Percentiles rank a stretch among this genome's conserved stretches.
phyloP scores from a whole-genome alignment of 2,888 invertebrate genomes.

The Melanotus villosus region DNA sequence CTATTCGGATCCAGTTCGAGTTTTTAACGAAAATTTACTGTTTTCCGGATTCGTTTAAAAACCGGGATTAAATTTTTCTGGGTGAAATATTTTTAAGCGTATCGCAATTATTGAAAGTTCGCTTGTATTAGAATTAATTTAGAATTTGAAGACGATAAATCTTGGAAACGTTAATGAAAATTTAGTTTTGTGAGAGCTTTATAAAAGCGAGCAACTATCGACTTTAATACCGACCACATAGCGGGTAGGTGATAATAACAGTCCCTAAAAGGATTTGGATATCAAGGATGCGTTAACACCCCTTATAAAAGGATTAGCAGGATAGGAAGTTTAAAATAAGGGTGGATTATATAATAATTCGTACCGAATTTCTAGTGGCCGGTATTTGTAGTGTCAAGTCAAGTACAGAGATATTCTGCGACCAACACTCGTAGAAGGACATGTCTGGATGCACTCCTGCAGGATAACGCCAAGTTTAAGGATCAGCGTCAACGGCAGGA shows the following conservation, averaged over 20 bases:
- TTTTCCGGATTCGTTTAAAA: too few species aligned
- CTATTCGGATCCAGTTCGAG: too few species aligned
- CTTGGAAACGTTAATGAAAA: conserved; percentile 19
- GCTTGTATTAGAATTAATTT: conserved; percentile 6
- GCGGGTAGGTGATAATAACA: conserved; percentile 34
- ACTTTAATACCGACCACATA: conserved; percentile 36
- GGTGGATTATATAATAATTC: conserved; percentile 38
- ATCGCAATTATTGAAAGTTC: background rate
- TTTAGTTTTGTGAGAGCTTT: conserved; percentile 14
- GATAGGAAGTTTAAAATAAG: conserved; percentile 43
- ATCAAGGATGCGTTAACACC: conserved; percentile 44
- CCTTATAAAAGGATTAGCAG: conserved; percentile 44
- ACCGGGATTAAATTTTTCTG: background rate
- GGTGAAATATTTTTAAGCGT: background rate
- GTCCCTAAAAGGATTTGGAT: conserved; percentile 42
- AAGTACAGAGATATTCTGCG: conserved; percentile 28
- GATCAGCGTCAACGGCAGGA: conserved; percentile 60
- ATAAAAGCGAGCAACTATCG: conserved; percentile 34
- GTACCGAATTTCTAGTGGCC: conserved; percentile 29
- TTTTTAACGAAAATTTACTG: background rate
- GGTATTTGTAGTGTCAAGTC: conserved; percentile 30
- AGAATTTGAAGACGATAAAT: conserved; percentile 17
- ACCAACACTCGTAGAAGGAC: conserved; percentile 26
- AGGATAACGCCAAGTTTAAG: conserved; percentile 59
- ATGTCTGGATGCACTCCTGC: conserved; percentile 40